These are phyloP conservation scores for Heterochromis multidens DNA, from an alignment of 2,113 vertebrate genomes.

Conservation along the genomic window DNA sequence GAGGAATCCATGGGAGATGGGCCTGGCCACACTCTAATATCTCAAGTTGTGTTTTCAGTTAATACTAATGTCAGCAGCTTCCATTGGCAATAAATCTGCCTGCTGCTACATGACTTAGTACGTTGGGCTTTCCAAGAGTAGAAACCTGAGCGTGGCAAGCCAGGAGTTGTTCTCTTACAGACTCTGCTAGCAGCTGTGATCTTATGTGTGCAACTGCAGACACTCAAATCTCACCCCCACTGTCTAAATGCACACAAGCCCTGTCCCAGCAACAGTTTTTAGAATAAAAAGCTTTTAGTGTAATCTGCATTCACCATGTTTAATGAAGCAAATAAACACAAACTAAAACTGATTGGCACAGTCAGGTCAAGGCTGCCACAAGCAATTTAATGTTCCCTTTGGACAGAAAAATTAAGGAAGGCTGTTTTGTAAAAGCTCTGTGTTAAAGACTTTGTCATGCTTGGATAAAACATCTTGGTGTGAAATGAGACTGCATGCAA, in stretches of 20 bases:
- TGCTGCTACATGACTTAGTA: conserved; percentile 10
- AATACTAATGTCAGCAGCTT: conserved; percentile 45
- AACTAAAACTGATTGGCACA: background rate
- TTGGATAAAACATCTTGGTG: background rate
- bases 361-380: background rate
- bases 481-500: background rate
- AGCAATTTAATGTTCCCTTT: background rate
- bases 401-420: background rate
- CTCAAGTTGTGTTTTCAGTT: conserved; percentile 59
- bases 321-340: background rate
- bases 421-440: background rate
- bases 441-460: background rate
- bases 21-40: conserved; percentile 2
- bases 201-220: background rate
- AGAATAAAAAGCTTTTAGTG: background rate
- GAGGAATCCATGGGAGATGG: conserved; percentile 9
- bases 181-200: background rate
- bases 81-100: conserved; percentile 42
- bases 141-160: conserved; percentile 4
- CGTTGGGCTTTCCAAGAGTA: background rate
- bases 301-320: background rate
- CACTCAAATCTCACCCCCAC: background rate
- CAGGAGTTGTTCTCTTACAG: background rate
- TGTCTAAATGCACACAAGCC: background rate
- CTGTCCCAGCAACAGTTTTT: background rate